phyloP scores from a whole-genome alignment of 23 tunicate species.

The Halocynthia roretzi region DNA sequence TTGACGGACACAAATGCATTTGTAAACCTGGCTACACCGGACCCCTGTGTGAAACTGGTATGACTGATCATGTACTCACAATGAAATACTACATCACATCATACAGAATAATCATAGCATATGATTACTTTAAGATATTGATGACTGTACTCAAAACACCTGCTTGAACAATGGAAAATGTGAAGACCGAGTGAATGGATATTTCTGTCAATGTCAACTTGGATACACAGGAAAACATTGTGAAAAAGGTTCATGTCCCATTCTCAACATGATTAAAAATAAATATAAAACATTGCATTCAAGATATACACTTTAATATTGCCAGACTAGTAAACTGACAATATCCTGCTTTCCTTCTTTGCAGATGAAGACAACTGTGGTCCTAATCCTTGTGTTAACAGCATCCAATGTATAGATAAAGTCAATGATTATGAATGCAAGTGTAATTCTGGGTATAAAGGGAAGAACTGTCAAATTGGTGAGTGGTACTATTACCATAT shows the following conservation, averaged over 20 bases:
- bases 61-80: neutral
- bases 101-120: neutral
- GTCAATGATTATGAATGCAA: constrained; percentile 8
- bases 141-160: neutral
- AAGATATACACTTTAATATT: no score
- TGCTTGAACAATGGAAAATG: neutral
- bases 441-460: constrained; percentile 16
- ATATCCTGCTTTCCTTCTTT: neutral
- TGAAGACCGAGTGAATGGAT: neutral
- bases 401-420: constrained; percentile 5
- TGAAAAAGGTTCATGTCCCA: neutral
- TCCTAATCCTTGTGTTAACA: constrained; percentile 9
- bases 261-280: no score
- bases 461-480: constrained; percentile 3
- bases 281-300: no score
- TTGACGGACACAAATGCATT: constrained; percentile 28
- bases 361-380: constrained; percentile 18
- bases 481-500: no score
- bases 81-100: neutral
- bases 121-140: neutral
- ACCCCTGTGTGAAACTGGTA: neutral
- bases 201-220: neutral
- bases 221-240: neutral
- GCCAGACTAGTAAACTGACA: neutral
- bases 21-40: constrained; percentile 52